phyloP scores from a whole-genome alignment of 2,113 vertebrate genomes.

The Zapus hudsonius region DNA sequence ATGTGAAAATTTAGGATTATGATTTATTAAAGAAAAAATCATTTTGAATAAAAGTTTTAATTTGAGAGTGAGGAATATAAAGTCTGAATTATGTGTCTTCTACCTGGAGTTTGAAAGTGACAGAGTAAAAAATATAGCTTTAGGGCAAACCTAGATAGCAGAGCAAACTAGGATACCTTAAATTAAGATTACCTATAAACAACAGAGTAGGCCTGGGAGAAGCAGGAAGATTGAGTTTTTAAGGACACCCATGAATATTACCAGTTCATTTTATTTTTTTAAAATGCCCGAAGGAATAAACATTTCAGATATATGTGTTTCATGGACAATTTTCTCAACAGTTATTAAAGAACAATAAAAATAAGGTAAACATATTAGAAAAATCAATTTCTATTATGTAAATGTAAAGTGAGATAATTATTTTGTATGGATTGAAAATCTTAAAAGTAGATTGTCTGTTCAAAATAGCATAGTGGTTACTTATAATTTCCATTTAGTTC shows the following conservation, averaged over 20 bases:
- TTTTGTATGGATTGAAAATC: background rate
- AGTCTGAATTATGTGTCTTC: background rate
- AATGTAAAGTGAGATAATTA: background rate
- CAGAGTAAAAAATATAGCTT: background rate
- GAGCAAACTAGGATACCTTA: background rate
- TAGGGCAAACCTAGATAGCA: background rate
- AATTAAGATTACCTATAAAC: background rate
- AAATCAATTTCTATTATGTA: background rate
- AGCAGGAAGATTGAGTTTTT: background rate
- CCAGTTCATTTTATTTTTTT: background rate
- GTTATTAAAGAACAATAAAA: background rate
- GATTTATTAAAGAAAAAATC: background rate
- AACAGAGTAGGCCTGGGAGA: background rate
- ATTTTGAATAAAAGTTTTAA: background rate
- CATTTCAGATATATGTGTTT: background rate
- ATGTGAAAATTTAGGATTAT: background rate
- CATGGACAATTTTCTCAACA: background rate
- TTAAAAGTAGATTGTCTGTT: background rate
- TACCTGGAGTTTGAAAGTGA: background rate
- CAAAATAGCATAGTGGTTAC: background rate
- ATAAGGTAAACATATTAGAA: background rate
- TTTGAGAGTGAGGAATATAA: background rate
- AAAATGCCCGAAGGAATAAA: background rate
- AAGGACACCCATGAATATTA: background rate
- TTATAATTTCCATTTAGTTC: background rate